phyloP scores from a whole-genome alignment of 2,888 invertebrate species.

The Pocota personata region DNA sequence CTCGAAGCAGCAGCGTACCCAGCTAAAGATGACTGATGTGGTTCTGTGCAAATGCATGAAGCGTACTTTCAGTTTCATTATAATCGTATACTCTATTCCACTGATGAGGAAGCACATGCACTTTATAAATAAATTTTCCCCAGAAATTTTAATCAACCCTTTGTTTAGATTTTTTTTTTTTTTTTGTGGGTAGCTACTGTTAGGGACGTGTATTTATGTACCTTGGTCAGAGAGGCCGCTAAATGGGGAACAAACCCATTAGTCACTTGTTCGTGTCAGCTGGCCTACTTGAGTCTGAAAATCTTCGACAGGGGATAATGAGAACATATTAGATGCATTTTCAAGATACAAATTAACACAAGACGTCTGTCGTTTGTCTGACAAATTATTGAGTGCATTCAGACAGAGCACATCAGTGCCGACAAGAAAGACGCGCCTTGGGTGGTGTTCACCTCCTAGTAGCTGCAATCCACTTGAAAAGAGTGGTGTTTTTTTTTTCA shows the following conservation, averaged over 20 bases:
- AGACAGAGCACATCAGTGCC: background rate
- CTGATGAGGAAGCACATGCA: background rate
- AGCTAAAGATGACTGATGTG: constrained; percentile 28
- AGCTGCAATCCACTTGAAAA: background rate
- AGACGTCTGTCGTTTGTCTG: constrained; percentile 30
- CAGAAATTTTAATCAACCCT: constrained; percentile 24
- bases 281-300: constrained; percentile 10
- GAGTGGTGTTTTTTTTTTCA: background rate
- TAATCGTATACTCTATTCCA: background rate
- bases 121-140: constrained; percentile 57
- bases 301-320: background rate
- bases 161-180: background rate
- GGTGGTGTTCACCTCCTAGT: background rate
- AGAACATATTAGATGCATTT: constrained; percentile 13
- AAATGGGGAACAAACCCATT: constrained; percentile 24
- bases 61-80: constrained; percentile 28
- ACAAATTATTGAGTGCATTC: constrained; percentile 11
- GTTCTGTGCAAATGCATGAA: constrained; percentile 13
- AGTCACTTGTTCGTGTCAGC: constrained; percentile 28
- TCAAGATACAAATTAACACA: background rate
- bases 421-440: background rate
- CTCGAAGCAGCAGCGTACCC: background rate
- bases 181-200: background rate
- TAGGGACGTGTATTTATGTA: background rate
- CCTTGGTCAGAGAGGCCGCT: constrained; percentile 4